Percentiles rank a stretch among this genome's conserved stretches.
Conservation (phyloP, 1,140 invertebrate species). For the Sinonovacula constricta region DNA sequence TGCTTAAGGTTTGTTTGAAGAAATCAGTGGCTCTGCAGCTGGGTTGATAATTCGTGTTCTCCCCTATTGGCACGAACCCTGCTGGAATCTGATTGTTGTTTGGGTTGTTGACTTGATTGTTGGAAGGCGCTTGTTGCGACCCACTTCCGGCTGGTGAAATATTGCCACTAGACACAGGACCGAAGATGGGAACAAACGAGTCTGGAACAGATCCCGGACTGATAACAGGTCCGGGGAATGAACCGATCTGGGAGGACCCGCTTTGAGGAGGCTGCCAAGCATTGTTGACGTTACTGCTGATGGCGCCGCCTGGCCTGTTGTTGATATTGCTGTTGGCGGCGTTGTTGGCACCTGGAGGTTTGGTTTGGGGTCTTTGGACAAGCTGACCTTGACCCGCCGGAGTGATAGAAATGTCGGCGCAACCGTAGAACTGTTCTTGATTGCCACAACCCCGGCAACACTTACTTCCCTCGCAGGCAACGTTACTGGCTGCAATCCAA, state of each 20-base stretch:
- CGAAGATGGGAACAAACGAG: constrained; percentile 1
- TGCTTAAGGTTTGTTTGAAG: not conserved
- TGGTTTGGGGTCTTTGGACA: too few relatives aligned
- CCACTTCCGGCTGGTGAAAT: not conserved
- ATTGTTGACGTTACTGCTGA: not conserved
- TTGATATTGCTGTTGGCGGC: not conserved
- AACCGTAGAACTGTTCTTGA: constrained; percentile 70
- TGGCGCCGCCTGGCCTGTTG: not conserved
- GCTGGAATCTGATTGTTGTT: too few relatives aligned
- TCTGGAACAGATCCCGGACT: not conserved
- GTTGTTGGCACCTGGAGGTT: not conserved
- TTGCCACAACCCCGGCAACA: constrained; percentile 58
- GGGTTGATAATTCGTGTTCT: too few relatives aligned
- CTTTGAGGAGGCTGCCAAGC: not conserved
- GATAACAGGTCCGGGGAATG: not conserved
- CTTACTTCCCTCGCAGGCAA: constrained; percentile 23
- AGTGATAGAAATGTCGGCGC: constrained; percentile 63
- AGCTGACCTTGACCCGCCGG: not conserved
- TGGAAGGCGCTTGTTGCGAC: not conserved
- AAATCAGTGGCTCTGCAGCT: not conserved
- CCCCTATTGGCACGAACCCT: too few relatives aligned
- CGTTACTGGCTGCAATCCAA: constrained; percentile 37
- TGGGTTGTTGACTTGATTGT: not conserved
- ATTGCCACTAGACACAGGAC: not conserved
- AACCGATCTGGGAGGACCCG: too few relatives aligned